Conservation (phyloP, 2,113 vertebrate genomes). For the Theropithecus gelada region DNA sequence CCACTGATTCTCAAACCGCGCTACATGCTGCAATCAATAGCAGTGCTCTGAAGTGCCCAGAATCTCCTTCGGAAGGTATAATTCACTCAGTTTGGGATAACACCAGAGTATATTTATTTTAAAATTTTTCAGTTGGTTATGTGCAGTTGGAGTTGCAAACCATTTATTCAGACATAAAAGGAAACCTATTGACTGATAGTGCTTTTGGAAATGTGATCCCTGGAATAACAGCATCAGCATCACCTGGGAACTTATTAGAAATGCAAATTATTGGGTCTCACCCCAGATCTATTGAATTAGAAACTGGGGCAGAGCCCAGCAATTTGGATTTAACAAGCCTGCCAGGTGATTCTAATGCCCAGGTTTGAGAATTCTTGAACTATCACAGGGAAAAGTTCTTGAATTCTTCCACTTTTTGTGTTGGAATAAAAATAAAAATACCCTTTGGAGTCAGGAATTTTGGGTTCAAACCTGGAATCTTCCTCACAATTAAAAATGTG, state of each 20-base stretch:
- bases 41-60: neutral
- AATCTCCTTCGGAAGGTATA: neutral
- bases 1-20: rapidly evolving
- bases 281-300: neutral
- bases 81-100: neutral
- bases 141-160: neutral
- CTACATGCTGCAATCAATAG: too few species aligned
- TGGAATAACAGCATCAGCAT: neutral
- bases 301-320: neutral
- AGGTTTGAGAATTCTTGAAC: neutral
- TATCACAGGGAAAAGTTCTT: neutral
- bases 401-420: neutral
- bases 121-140: neutral
- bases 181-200: neutral
- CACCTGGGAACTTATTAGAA: neutral
- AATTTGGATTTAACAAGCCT: neutral
- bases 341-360: neutral
- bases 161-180: neutral
- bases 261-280: neutral
- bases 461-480: neutral
- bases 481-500: neutral
- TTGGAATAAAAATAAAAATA: neutral
- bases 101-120: neutral
- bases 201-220: neutral
- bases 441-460: neutral